These are phyloP conservation scores for Parazoanthus darwini DNA, from an alignment of 92 coral and sea anemone genomes.

Conservation along the genomic window DNA sequence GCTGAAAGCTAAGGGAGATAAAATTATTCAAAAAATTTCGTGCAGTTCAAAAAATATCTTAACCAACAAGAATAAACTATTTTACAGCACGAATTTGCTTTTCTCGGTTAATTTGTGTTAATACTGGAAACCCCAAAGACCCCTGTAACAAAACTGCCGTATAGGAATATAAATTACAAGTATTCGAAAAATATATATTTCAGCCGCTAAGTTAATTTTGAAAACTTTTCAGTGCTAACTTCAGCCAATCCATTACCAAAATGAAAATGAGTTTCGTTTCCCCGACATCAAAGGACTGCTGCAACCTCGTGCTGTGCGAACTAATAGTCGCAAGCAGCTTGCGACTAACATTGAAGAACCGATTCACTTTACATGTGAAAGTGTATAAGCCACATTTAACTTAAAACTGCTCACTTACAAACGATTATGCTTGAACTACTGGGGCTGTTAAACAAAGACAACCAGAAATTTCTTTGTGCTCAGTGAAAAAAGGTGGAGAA, in stretches of 20 bases:
- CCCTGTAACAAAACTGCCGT: neutral
- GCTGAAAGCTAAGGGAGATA: neutral
- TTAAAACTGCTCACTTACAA: neutral
- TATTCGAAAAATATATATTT: no score
- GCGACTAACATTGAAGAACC: neutral
- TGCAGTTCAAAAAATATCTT: neutral
- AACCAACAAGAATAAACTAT: neutral
- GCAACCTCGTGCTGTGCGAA: neutral
- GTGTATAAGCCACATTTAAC: no score
- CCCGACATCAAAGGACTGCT: neutral
- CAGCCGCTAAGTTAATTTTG: neutral
- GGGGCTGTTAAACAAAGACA: neutral
- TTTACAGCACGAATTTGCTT: neutral
- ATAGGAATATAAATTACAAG: neutral
- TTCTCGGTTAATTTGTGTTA: neutral
- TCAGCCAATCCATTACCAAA: neutral
- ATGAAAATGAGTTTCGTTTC: no score
- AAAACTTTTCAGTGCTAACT: neutral
- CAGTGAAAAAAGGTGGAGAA: no score
- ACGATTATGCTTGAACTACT: neutral
- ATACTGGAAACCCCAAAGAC: neutral
- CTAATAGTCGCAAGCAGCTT: no score
- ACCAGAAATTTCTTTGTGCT: neutral
- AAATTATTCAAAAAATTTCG: neutral
- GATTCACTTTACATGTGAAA: neutral